phyloP scores from a whole-genome alignment of 2,113 vertebrate species.

The Notiomystis cincta region DNA sequence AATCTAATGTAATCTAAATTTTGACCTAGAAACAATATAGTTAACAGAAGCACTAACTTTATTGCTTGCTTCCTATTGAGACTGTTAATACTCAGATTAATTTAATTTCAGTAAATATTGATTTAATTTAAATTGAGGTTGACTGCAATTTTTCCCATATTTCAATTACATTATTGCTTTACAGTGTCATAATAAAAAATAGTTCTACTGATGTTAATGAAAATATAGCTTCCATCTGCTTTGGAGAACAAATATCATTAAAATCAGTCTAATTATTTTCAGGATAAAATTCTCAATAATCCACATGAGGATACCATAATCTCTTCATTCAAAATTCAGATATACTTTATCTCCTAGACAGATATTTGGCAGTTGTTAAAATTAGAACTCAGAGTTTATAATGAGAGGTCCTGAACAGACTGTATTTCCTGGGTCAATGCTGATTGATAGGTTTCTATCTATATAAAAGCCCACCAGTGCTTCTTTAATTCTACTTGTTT shows the following conservation, averaged over 20 bases:
- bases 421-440: not conserved
- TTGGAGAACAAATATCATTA: not conserved
- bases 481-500: not conserved
- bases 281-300: not conserved
- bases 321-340: not conserved
- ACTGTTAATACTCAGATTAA: not conserved
- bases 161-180: not conserved
- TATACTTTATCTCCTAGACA: not conserved
- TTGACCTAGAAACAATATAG: not conserved
- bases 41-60: not conserved
- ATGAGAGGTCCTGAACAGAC: not conserved
- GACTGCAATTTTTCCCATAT: not conserved
- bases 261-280: not conserved
- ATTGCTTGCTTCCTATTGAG: not conserved
- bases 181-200: not conserved
- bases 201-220: not conserved
- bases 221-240: not conserved
- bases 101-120: not conserved
- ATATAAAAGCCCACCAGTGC: not conserved
- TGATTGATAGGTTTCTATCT: not conserved
- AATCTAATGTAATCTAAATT: not conserved
- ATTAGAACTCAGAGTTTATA: not conserved
- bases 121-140: not conserved
- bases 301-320: not conserved
- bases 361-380: not conserved